Evolutionary conservation across 2,888 invertebrate genomes (phyloP), one percentile per base, ranked within the genome.

Genomic region (Tetragonula carbonaria): DNA sequence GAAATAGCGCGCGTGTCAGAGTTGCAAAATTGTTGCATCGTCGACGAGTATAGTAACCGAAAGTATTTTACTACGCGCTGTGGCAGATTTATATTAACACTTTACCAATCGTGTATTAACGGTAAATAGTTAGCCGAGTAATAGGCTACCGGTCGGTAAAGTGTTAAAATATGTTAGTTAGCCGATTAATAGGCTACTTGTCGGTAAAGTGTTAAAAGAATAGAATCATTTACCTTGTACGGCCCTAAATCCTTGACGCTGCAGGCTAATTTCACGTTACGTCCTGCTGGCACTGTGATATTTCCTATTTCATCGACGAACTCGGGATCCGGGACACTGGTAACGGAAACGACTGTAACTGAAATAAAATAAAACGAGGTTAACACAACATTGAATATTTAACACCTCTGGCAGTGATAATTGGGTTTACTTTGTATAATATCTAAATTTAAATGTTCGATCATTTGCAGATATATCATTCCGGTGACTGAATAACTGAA

Each of bases 291-390:
- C 88, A 98, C 98, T 76, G 98, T 98, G 91, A 98, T 97, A 95
- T 98, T 98, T 94, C 98, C 97, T 92, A 98, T 98, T 92, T 97
- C 96, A 95, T 98, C 98, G 83, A 97, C 97, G 95, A 98, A 98
- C 95, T 98, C 98, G 2, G 98, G 98, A 95, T 98, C 98, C 92
- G 97, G 97, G 88, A 91, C 80, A 51, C 96, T 96, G 90, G 97
- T 96, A 90, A 95, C 96, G 97, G 96, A 85, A 97, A 97, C 53
- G 55, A 65, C 33, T 65, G 97, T 96, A 90, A 95, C 96, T 97
- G 96, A 85, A 97, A 97, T 33, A 63, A 23, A 75, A 62, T n/a
- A 33, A 66, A 71, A 67, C 28, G 4, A 66, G 14, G 63, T 77
- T 55, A 66, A n/a, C 38, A 55, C 2, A 21, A 11, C 2, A 6